Conservation (phyloP, 2,888 invertebrate species). For the Xanthia icteritia region DNA sequence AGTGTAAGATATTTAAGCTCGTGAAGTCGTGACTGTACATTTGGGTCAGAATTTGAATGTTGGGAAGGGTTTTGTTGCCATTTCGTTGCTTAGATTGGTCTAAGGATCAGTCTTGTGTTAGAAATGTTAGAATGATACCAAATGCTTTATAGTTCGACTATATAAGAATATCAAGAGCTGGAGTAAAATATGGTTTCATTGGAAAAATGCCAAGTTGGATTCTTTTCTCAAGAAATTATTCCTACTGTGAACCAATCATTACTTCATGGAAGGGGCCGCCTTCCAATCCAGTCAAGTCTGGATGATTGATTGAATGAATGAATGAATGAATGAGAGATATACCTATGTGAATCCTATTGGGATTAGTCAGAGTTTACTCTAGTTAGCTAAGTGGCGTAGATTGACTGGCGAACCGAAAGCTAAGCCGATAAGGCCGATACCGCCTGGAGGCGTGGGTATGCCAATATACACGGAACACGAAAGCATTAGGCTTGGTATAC, state of each 20-base stretch:
- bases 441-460: background rate
- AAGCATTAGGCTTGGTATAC: background rate
- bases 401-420: conserved; percentile 1
- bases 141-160: background rate
- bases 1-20: no score
- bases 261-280: background rate
- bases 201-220: background rate
- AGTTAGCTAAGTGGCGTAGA: conserved; percentile 31
- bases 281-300: background rate
- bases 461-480: no score
- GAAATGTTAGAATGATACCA: background rate
- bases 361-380: background rate
- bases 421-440: background rate
- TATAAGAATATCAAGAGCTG: background rate
- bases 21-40: no score
- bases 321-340: no score
- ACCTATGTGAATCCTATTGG: background rate
- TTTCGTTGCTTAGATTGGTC: background rate
- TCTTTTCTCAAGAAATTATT: background rate
- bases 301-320: background rate
- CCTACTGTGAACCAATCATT: background rate
- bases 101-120: background rate
- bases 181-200: background rate
- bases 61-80: background rate
- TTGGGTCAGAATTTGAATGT: background rate